Evolutionary conservation across 2,797 vertebrate genomes (phyloP), one percentile per base, ranked within the genome.

Genomic region (Sciurus vulgaris): DNA sequence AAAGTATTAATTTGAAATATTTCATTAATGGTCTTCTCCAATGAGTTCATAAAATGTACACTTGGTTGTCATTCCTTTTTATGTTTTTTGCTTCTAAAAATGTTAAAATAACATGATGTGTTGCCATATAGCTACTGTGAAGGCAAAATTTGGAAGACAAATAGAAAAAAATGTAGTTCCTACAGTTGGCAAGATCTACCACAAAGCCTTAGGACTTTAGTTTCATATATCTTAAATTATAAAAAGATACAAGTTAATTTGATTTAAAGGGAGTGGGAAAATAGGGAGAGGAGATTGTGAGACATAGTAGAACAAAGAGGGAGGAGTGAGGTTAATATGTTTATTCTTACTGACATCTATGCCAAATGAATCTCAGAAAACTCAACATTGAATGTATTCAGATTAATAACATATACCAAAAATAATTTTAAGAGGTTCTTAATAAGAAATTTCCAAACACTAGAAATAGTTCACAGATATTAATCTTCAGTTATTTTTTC

Each of bases 61-160:
- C 73, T 91, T 91, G 38, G 30, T 86, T 87, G 44, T 81, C 51
- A 81, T 89, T 94, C 44, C 47, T 85, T 63, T 85, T 70, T 81
- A 89, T 44, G 63, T 22, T 38, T 78, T 85, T 93, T n/a, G 44
- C 41, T 86, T 76, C 33, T 49, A 83, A 44, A 92, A 89, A 92
- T 72, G 59, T 61, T 63, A 89, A 85, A 74, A 72, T 85, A 89
- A 76, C 30, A 63, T 81, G 59, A 92, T 54, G 86, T 70, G 30
- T 72, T 92, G n/a, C 33, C 38, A 77, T 77, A 24, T 13, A 86
- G 28, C 54, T 81, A 92, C 17, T 67, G 11, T 73, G 47, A 94
- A 92, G 56, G 49, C 30, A 94, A 92, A 92, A 94, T 82, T 18
- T 89, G 67, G 35, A 92, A 84, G 81, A 81, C 15, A 95, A 81